phyloP scores from a whole-genome alignment of 2,888 invertebrate genomes.

The Stegana nigrithorax region DNA sequence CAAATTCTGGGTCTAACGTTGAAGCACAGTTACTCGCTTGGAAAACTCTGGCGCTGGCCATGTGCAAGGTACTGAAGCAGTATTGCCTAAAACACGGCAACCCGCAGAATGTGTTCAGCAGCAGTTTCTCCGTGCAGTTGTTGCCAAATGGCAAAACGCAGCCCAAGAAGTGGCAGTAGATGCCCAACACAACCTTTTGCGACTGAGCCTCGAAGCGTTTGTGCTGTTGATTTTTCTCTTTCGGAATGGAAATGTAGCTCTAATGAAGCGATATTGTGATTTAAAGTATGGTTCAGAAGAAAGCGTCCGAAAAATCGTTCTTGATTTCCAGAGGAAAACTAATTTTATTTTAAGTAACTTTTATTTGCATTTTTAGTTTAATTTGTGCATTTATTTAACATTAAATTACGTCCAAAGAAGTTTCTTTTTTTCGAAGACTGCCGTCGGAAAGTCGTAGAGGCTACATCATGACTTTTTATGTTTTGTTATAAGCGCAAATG shows the following conservation, averaged over 20 bases:
- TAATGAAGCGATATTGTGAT: constrained; percentile 51
- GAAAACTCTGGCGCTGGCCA: constrained; percentile 62
- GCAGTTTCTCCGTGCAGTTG: constrained; percentile 54
- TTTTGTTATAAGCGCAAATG: constrained; percentile 54
- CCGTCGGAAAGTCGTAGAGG: constrained; percentile 13
- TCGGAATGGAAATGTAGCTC: constrained; percentile 29
- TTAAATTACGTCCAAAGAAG: neutral
- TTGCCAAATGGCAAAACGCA: constrained; percentile 47
- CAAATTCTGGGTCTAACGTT: no score
- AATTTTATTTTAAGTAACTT: no score
- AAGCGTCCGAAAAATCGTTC: neutral
- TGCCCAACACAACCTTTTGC: no score
- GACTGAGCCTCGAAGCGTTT: constrained; percentile 13
- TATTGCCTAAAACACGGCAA: constrained; percentile 52
- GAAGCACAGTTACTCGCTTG: constrained; percentile 57
- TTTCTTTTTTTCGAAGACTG: neutral
- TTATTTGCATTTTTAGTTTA: no score
- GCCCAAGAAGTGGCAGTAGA: constrained; percentile 38
- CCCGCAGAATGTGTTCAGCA: constrained; percentile 31
- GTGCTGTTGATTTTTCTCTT: neutral
- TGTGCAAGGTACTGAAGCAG: constrained; percentile 64
- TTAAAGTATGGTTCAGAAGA: neutral
- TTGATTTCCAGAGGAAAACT: neutral
- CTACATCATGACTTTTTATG: constrained; percentile 25
- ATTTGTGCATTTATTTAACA: no score